Percentiles rank a stretch among this genome's conserved stretches.
phyloP scores from a whole-genome alignment of 2,797 vertebrate genomes.

The Hylomyscus alleni region DNA sequence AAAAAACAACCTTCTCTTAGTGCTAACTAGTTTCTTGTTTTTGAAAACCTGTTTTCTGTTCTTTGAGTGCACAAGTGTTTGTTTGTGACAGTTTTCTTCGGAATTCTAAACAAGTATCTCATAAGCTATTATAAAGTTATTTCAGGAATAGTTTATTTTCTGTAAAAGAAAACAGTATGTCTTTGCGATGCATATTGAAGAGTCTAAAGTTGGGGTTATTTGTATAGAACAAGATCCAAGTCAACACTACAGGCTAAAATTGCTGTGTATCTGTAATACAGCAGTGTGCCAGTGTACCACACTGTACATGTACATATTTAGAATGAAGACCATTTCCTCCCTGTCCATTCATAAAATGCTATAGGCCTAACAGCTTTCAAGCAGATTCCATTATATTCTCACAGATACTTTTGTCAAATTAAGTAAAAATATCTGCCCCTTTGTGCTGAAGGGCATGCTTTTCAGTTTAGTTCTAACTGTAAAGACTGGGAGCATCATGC shows the following conservation, averaged over 20 bases:
- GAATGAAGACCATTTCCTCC: constrained; percentile 5
- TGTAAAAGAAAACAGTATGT: background rate
- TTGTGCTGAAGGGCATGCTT: background rate
- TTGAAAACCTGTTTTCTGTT: constrained; percentile 22
- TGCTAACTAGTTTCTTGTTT: background rate
- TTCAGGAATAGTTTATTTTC: constrained; percentile 25
- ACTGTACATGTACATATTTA: background rate
- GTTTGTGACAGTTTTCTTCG: background rate
- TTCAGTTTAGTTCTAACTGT: background rate
- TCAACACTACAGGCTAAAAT: background rate
- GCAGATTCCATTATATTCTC: constrained; percentile 1
- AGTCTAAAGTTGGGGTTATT: background rate
- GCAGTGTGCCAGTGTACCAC: background rate
- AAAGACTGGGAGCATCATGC: background rate
- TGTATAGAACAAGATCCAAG: background rate
- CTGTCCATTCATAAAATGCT: constrained; percentile 1
- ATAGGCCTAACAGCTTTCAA: background rate
- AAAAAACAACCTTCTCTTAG: constrained; percentile 25
- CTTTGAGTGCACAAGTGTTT: background rate
- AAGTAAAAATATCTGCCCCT: background rate
- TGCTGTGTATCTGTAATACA: background rate
- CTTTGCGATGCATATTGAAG: background rate
- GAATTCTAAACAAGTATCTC: constrained; percentile 41
- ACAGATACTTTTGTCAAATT: background rate
- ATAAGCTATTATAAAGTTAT: constrained; percentile 25